A percentile compares a stretch with the other conserved stretches of the same genome.
These are phyloP conservation scores for Anodontia alba DNA, from an alignment of 2,888 invertebrate species.

Conservation along the genomic window DNA sequence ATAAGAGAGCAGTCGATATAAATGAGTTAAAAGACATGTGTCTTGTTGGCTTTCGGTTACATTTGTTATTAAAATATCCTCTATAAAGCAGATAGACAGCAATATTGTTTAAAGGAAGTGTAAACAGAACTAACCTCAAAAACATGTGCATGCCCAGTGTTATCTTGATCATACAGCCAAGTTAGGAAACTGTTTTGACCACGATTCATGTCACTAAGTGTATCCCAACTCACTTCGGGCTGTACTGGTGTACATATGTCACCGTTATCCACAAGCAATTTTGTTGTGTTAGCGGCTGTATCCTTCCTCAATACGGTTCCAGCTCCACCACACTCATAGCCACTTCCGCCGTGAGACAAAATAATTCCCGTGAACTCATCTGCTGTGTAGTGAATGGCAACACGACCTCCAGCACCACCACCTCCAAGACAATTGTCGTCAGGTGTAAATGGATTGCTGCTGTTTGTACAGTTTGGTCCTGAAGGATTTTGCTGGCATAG, in stretches of 20 bases:
- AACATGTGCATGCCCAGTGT: slow-evolving; percentile 28
- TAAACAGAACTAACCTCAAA: slow-evolving; percentile 41
- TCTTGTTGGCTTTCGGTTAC: no score
- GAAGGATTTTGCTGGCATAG: no score
- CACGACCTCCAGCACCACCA: slow-evolving; percentile 76
- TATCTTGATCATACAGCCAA: slow-evolving; percentile 68
- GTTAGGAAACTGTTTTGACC: slow-evolving; percentile 73
- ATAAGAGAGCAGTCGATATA: no score
- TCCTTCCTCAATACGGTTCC: slow-evolving; percentile 65
- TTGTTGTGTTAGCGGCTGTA: slow-evolving; percentile 43
- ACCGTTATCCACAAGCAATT: slow-evolving; percentile 68
- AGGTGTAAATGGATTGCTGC: neutral
- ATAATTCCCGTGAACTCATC: slow-evolving; percentile 63
- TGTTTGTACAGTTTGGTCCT: no score
- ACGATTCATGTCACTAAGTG: slow-evolving; percentile 61
- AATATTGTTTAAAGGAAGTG: no score
- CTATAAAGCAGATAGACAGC: no score
- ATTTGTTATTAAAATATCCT: no score
- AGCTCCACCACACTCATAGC: slow-evolving; percentile 76
- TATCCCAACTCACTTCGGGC: slow-evolving; percentile 63
- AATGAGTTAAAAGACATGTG: no score
- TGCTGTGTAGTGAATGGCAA: slow-evolving; percentile 65
- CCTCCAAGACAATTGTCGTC: slow-evolving; percentile 57
- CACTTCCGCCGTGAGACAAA: slow-evolving; percentile 67
- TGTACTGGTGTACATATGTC: slow-evolving; percentile 63